phyloP scores from a whole-genome alignment of 2,113 vertebrate species.

The Indicator maculatus region DNA sequence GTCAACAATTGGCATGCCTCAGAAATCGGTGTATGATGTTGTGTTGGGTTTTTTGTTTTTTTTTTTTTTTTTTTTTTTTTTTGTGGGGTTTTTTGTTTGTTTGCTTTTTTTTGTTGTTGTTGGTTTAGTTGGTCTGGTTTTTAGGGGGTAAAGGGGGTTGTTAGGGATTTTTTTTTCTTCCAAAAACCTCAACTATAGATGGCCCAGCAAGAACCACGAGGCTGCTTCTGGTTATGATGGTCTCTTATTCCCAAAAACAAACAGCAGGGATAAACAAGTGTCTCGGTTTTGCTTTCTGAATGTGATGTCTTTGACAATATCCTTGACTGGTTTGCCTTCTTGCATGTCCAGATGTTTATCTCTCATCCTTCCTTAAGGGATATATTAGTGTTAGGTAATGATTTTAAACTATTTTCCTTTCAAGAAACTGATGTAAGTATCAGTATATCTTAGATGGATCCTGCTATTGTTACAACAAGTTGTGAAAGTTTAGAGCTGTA shows the following conservation, averaged over 20 bases:
- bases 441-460: neutral
- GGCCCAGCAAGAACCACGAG: neutral
- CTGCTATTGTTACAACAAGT: neutral
- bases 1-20: no score
- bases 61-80: no score
- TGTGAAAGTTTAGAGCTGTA: neutral
- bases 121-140: no score
- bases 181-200: accelerated
- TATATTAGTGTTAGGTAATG: neutral
- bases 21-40: no score
- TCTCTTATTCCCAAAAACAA: neutral
- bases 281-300: neutral
- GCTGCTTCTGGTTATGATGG: neutral
- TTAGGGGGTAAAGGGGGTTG: no score
- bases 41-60: no score
- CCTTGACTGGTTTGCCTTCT: neutral
- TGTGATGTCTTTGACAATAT: neutral
- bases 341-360: neutral
- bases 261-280: neutral
- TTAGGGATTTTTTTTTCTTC: no score
- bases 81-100: no score
- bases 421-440: neutral
- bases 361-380: neutral
- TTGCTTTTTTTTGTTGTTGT: no score
- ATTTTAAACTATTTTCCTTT: neutral